Percentiles rank a stretch among this genome's conserved stretches.
phyloP scores from a whole-genome alignment of 2,888 invertebrate genomes.

The Atrina japonica region DNA sequence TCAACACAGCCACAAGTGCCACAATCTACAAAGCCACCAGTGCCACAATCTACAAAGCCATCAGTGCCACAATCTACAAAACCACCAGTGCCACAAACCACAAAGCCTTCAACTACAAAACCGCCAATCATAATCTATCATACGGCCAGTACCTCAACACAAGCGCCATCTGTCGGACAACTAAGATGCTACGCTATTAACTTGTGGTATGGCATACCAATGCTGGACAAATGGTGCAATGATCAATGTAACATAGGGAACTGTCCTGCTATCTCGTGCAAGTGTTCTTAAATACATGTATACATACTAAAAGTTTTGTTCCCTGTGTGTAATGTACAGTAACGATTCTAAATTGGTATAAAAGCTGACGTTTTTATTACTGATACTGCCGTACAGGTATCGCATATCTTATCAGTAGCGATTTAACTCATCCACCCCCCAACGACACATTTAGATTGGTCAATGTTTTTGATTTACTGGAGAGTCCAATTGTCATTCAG shows the following conservation, averaged over 20 bases:
- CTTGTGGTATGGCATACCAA: constrained; percentile 16
- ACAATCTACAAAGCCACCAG: too few relatives aligned
- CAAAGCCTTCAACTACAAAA: background rate
- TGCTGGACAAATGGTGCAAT: constrained; percentile 28
- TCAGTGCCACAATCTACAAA: constrained; percentile 11
- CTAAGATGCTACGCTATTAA: constrained; percentile 26
- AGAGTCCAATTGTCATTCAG: too few relatives aligned
- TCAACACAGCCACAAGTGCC: too few relatives aligned
- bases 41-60: constrained; percentile 1
- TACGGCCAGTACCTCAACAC: background rate
- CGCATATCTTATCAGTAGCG: too few relatives aligned
- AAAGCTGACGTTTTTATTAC: too few relatives aligned
- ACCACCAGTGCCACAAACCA: background rate
- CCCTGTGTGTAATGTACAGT: too few relatives aligned
- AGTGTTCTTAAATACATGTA: constrained; percentile 20
- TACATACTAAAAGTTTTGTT: too few relatives aligned
- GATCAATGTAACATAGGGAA: constrained; percentile 29
- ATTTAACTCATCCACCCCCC: too few relatives aligned
- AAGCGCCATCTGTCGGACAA: background rate
- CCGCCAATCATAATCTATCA: constrained; percentile 5
- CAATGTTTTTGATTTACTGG: too few relatives aligned
- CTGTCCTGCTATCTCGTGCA: constrained; percentile 19
- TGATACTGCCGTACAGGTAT: too few relatives aligned
- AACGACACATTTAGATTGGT: too few relatives aligned
- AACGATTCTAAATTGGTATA: too few relatives aligned